phyloP scores from a whole-genome alignment of 2,888 invertebrate species.

The Galerucella pusilla region DNA sequence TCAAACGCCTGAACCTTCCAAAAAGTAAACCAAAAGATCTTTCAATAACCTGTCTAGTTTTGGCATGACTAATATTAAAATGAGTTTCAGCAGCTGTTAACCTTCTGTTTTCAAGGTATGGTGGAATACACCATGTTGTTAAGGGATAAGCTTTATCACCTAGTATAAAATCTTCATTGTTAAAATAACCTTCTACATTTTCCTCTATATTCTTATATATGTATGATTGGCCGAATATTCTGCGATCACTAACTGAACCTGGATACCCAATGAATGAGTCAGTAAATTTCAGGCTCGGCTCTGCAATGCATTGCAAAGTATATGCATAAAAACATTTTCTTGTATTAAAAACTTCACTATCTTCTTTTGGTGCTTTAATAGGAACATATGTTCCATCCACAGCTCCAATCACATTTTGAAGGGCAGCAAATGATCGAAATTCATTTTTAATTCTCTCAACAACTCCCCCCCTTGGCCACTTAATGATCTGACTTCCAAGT shows the following conservation, averaged over 20 bases:
- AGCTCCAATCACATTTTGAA: slow-evolving; percentile 33
- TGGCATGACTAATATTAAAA: slow-evolving; percentile 25
- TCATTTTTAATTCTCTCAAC: neutral
- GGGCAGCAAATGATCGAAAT: neutral
- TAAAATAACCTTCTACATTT: neutral
- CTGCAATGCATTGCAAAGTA: slow-evolving; percentile 48
- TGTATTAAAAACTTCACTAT: slow-evolving; percentile 46
- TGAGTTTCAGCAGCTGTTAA: slow-evolving; percentile 8
- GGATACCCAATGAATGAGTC: slow-evolving; percentile 51
- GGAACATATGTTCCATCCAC: slow-evolving; percentile 49
- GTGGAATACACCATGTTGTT: too few species aligned
- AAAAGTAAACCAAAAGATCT: slow-evolving; percentile 24
- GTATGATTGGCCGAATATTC: slow-evolving; percentile 42
- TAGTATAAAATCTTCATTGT: slow-evolving; percentile 6
- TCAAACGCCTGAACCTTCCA: slow-evolving; percentile 24
- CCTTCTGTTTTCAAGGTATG: slow-evolving; percentile 20
- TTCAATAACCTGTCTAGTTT: slow-evolving; percentile 20
- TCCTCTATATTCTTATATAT: neutral
- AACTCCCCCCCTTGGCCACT: neutral
- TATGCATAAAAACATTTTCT: slow-evolving; percentile 48
- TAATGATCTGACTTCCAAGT: neutral
- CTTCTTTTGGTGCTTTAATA: slow-evolving; percentile 47
- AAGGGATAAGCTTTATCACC: slow-evolving; percentile 33
- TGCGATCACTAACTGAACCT: slow-evolving; percentile 46
- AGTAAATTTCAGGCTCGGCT: slow-evolving; percentile 39